A percentile compares a stretch with the other conserved stretches of the same genome.
These are phyloP conservation scores for Calypte anna DNA, from an alignment of 2,113 vertebrate genomes.

Conservation along the genomic window DNA sequence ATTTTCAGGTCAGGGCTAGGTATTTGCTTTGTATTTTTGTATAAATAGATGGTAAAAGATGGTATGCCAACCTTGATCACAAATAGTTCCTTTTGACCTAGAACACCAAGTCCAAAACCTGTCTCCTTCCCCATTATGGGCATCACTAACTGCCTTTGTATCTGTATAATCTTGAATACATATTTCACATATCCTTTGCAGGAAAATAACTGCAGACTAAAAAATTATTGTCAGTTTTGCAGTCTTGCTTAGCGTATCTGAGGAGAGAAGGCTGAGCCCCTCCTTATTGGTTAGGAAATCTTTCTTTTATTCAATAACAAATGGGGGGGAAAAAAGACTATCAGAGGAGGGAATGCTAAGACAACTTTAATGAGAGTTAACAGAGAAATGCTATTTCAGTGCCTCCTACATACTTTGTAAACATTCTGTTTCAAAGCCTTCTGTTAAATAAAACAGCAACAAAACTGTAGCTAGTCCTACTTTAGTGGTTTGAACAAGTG, in stretches of 20 bases:
- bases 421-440: background rate
- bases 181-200: background rate
- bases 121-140: background rate
- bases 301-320: background rate
- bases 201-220: background rate
- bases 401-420: background rate
- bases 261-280: background rate
- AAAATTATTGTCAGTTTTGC: background rate
- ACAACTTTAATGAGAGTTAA: background rate
- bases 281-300: background rate
- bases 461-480: background rate
- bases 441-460: background rate
- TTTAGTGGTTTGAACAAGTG: background rate
- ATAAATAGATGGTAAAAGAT: background rate
- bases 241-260: background rate
- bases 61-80: background rate
- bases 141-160: background rate
- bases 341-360: background rate
- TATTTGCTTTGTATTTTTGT: background rate
- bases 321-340: background rate
- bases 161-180: background rate
- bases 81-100: background rate
- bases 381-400: background rate
- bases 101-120: background rate
- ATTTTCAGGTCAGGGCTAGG: background rate